A percentile compares a stretch with the other conserved stretches of the same genome.
Conservation (phyloP, 2,888 invertebrate species). For the Tetrapedia diversipes region DNA sequence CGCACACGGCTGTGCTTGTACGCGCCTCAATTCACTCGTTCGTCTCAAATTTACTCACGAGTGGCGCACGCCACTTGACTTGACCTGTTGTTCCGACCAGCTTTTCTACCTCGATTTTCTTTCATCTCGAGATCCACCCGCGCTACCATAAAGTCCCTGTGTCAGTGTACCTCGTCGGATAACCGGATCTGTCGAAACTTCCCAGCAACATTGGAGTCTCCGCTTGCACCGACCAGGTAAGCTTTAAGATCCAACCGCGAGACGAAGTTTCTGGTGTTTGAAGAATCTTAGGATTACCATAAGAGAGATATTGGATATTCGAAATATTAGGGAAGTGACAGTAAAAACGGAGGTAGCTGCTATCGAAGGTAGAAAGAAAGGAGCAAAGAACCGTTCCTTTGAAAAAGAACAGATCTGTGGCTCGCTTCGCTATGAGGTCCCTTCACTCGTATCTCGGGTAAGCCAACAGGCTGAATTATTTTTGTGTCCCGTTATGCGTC, state of each 20-base stretch:
- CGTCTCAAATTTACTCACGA: background rate
- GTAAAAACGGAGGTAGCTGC: background rate
- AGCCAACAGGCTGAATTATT: constrained; percentile 26
- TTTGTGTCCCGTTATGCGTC: constrained; percentile 56
- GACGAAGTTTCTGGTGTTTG: too few species aligned
- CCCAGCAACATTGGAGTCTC: background rate
- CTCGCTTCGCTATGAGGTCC: background rate
- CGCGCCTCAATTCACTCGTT: too few species aligned
- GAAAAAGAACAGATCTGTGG: background rate
- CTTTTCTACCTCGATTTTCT: constrained; percentile 14
- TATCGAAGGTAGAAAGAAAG: background rate
- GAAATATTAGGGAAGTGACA: background rate
- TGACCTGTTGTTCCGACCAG: constrained; percentile 20
- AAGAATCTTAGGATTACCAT: too few species aligned
- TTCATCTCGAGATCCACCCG: background rate
- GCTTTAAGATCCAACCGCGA: background rate
- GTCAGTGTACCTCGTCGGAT: constrained; percentile 39
- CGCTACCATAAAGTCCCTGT: background rate
- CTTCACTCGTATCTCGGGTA: background rate
- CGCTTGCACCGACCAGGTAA: background rate
- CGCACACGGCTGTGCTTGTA: too few species aligned
- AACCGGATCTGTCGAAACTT: constrained; percentile 17
- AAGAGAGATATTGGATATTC: too few species aligned
- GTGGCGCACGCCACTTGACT: background rate
- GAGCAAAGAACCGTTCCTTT: background rate